Base-by-base conservation (phyloP, 2,888 invertebrate genomes). In the Acronicta alni region DNA sequence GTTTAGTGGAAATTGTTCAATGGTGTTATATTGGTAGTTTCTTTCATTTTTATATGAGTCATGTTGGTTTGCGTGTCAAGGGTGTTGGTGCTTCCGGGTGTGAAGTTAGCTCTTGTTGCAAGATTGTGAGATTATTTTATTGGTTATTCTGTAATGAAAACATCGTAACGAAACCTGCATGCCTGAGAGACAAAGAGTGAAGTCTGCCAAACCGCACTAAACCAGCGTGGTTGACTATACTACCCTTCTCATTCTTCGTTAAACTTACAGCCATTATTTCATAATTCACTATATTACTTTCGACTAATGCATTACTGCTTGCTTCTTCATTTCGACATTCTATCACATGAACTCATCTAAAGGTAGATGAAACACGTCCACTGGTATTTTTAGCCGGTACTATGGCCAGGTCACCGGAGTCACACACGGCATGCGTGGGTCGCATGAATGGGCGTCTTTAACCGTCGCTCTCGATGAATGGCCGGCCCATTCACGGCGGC, bases 361-460 rank as follows among this genome's bases (percentile, higher is more conserved):
- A 69, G 56, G 66, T 61, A 67, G 61, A 72, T 62, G 62, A 38
- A 53, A 60, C 56, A 43, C 57, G 56, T 56, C 49, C 63, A 62
- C 59, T 59, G 79, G 73, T 75, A 77, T 79, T 72, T 77, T 77
- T 77, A 79, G 72, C 59, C 62, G 67, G 61, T 67, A 73, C 60
- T 79, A 65, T 62, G 61, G 60, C 43, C 68, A 65, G 78, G 78
- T 79, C 77, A 77, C 57, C 37, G 64, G 51, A 75, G 75, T 65
- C 73, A 65, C 75, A 77, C 67, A 76, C 77, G 77, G 79, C 74
- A 75, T 60, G 83, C 81, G 86, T 87, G 86, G 87, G 85, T 72
- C 72, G 79, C 18, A 74, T 85, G 86, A 88, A 88, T 86, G 86
- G 80, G 61, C 66, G 73, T 72, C 82, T 77, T 85, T 84, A 80